Evolutionary conservation across 2,797 vertebrate genomes (phyloP).

Genomic region (Gambusia yucatana): DNA sequence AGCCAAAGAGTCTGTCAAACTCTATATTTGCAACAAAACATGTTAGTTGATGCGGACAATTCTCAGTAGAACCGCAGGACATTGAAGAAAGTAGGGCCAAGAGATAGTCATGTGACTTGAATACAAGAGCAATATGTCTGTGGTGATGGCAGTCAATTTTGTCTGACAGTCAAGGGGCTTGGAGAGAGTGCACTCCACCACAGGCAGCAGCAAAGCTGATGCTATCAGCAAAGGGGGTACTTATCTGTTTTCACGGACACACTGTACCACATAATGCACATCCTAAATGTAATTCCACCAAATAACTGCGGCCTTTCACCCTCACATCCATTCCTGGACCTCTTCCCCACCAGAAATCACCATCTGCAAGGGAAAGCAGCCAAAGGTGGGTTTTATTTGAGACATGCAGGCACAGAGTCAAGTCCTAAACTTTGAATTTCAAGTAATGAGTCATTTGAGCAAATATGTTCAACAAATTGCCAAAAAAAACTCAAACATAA

Average conservation of each 20-base stretch:
- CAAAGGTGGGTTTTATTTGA: not conserved
- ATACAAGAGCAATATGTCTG: conserved; percentile 56
- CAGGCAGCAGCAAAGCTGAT: conserved; percentile 41
- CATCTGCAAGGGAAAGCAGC: conserved; percentile 1
- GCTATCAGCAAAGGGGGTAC: conserved; percentile 31
- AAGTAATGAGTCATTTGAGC: not conserved
- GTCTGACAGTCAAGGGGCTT: conserved; percentile 51
- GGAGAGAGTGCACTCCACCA: conserved; percentile 41
- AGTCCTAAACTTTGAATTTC: not conserved
- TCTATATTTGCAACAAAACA: conserved; percentile 53
- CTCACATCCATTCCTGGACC: conserved; percentile 20
- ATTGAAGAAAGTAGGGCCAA: conserved; percentile 21
- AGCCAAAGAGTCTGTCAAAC: conserved; percentile 66
- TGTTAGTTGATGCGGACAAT: conserved; percentile 44
- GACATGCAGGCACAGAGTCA: not conserved
- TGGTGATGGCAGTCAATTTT: conserved; percentile 68
- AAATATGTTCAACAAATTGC: not conserved
- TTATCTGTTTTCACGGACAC: conserved; percentile 33
- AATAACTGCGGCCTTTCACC: conserved; percentile 20
- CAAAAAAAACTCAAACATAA: not conserved
- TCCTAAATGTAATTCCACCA: conserved; percentile 14
- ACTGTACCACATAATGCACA: conserved; percentile 8
- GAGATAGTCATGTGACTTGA: conserved; percentile 53
- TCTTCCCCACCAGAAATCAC: conserved; percentile 12
- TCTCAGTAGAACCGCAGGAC: conserved; percentile 46